Percentiles rank a stretch among this genome's conserved stretches.
These are phyloP conservation scores for Notarius quadriscutis DNA, from an alignment of 2,113 vertebrate species.

Conservation along the genomic window DNA sequence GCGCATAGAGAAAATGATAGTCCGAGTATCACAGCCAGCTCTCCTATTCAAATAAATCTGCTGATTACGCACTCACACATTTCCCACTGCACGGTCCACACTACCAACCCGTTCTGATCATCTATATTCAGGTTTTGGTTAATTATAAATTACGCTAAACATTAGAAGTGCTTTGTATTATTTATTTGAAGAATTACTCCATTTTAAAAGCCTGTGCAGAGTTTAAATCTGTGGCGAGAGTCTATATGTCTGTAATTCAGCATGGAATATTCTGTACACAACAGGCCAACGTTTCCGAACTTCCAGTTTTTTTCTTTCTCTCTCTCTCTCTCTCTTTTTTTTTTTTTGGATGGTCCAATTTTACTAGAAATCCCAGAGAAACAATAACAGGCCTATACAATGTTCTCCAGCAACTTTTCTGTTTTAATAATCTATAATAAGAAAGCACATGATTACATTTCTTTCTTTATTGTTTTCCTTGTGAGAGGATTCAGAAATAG, in stretches of 20 bases:
- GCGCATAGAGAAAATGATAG: slow-evolving; percentile 46
- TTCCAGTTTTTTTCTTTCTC: no score
- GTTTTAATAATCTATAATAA: not conserved
- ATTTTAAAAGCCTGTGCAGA: not conserved
- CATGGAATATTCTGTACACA: not conserved
- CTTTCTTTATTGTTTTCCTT: no score
- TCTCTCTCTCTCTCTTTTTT: no score
- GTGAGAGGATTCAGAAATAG: not conserved
- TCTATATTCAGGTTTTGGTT: not conserved
- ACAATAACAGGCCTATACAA: not conserved
- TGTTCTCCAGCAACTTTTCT: not conserved
- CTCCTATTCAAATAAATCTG: slow-evolving; percentile 53
- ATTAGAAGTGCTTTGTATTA: not conserved
- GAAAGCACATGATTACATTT: not conserved
- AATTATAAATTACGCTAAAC: not conserved
- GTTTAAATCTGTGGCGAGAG: not conserved
- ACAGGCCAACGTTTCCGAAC: slow-evolving; percentile 12
- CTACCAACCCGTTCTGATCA: not conserved
- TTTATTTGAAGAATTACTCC: not conserved
- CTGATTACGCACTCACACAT: not conserved
- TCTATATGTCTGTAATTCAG: no score
- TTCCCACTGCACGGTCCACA: not conserved
- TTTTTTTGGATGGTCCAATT: not conserved
- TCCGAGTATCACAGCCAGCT: slow-evolving; percentile 41
- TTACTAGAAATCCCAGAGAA: not conserved